Conservation (phyloP, 2,888 invertebrate genomes). For the Suillia variegata region DNA sequence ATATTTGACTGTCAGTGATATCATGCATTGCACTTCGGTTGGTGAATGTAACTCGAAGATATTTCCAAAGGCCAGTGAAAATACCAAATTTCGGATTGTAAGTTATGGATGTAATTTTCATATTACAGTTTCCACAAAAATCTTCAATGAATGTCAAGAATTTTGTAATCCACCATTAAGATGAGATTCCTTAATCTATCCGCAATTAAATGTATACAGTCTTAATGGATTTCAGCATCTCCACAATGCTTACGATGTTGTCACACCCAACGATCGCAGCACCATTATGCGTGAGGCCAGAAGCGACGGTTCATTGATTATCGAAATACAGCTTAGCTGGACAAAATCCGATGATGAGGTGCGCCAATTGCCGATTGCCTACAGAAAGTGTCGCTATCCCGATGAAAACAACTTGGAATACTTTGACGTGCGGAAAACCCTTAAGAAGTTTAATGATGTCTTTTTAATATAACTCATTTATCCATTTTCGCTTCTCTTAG, state of each 20-base stretch:
- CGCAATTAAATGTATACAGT: no score
- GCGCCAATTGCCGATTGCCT: conserved; percentile 46
- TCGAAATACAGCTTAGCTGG: conserved; percentile 40
- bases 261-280: conserved; percentile 39
- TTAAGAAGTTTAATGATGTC: no score
- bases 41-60: conserved; percentile 39
- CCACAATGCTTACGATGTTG: conserved; percentile 48
- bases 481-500: conserved; percentile 38
- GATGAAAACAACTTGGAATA: conserved; percentile 51
- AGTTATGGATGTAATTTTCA: no score
- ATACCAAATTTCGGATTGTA: not conserved
- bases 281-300: conserved; percentile 33
- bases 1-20: conserved; percentile 23
- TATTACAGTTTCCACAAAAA: no score
- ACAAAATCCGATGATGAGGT: conserved; percentile 46
- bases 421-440: conserved; percentile 40
- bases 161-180: no score
- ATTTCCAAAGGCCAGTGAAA: conserved; percentile 27
- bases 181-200: no score
- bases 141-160: no score
- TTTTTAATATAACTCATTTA: no score
- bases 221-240: no score
- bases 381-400: conserved; percentile 53
- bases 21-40: conserved; percentile 36
- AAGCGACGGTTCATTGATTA: conserved; percentile 30